These are phyloP conservation scores for Brenthis daphne DNA, from an alignment of 2,888 invertebrate species.

Conservation along the genomic window DNA sequence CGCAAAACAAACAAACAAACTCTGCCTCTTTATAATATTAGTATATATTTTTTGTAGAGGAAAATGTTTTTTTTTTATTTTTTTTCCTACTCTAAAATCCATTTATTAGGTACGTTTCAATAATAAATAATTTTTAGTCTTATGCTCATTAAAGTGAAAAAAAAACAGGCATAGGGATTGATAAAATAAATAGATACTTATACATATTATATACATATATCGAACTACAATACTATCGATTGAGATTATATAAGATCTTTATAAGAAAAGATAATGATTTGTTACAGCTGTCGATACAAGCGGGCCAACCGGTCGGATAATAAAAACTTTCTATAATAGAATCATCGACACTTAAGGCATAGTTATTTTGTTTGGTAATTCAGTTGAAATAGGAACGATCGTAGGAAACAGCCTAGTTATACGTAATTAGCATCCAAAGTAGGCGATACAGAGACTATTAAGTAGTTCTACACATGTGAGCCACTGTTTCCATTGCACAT, in stretches of 20 bases:
- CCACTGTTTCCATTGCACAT: slow-evolving; percentile 33
- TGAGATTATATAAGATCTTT: slow-evolving; percentile 20
- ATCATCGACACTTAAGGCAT: slow-evolving; percentile 39
- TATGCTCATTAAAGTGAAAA: neutral
- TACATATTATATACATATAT: neutral
- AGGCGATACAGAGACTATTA: slow-evolving; percentile 54
- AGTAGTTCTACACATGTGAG: slow-evolving; percentile 43
- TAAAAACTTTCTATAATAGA: slow-evolving; percentile 39
- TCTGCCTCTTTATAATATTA: too few species aligned
- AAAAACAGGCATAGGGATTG: neutral
- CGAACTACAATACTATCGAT: slow-evolving; percentile 1
- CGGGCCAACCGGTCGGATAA: slow-evolving; percentile 24
- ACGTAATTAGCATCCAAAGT: slow-evolving; percentile 69
- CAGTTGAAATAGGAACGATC: slow-evolving; percentile 41
- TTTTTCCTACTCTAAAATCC: too few species aligned
- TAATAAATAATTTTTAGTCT: too few species aligned
- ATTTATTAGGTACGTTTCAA: too few species aligned
- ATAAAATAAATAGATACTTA: neutral
- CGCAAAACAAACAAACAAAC: too few species aligned
- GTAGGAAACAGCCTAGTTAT: slow-evolving; percentile 66
- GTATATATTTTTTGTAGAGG: too few species aligned
- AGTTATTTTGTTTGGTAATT: slow-evolving; percentile 54
- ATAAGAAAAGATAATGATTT: slow-evolving; percentile 28
- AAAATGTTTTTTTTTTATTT: too few species aligned
- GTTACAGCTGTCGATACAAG: slow-evolving; percentile 19